These are phyloP conservation scores for Microtus pennsylvanicus DNA, from an alignment of 2,113 vertebrate species.

Conservation along the genomic window DNA sequence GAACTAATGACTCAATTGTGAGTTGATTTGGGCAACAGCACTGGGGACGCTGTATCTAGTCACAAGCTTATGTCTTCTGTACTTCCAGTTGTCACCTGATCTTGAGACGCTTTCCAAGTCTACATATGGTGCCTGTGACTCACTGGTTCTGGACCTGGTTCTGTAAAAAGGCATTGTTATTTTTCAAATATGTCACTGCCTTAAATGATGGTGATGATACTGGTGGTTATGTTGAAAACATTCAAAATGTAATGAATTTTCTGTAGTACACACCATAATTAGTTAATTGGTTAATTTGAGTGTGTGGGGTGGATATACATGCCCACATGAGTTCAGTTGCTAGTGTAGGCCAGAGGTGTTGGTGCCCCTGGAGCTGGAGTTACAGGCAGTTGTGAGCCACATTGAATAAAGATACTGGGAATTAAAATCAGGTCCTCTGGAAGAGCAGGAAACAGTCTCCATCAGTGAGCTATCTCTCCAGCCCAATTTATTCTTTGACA, in stretches of 20 bases:
- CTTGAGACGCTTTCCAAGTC: neutral
- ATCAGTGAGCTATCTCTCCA: neutral
- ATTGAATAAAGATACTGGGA: neutral
- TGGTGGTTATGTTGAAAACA: neutral
- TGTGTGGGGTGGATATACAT: neutral
- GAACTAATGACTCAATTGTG: neutral
- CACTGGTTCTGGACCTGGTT: neutral
- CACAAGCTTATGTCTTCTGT: neutral
- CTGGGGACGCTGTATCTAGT: neutral
- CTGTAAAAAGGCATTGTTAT: neutral
- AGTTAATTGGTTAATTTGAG: neutral
- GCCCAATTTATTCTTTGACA: neutral
- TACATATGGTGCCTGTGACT: neutral
- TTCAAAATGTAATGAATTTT: neutral
- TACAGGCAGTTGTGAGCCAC: neutral
- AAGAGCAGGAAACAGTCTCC: neutral
- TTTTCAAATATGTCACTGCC: neutral
- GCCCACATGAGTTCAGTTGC: neutral
- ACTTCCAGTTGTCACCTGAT: neutral
- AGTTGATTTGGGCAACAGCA: neutral
- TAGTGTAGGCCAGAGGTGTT: neutral
- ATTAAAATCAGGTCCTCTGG: neutral
- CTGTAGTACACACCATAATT: neutral
- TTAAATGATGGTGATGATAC: neutral
- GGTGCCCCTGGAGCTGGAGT: no score